Conservation (phyloP, 2,888 invertebrate genomes). For the Drosophila infuscata region DNA sequence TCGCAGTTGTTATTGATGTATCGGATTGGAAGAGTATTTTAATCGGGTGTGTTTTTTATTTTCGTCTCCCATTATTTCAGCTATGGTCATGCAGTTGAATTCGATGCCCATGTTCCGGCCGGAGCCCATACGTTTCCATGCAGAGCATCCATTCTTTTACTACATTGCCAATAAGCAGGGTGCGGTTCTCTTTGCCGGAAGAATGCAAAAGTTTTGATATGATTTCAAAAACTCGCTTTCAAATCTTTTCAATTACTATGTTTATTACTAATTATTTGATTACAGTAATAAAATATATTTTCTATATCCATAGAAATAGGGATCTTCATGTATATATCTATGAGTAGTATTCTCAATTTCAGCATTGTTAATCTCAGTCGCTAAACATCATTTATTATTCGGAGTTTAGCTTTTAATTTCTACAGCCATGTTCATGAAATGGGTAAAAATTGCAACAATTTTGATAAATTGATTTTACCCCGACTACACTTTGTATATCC, state of each 20-base stretch:
- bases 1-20: not conserved
- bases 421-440: not conserved
- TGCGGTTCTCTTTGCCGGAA: constrained; percentile 57
- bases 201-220: not conserved
- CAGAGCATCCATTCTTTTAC: constrained; percentile 65
- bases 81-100: constrained; percentile 34
- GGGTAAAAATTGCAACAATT: not conserved
- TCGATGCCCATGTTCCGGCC: constrained; percentile 44
- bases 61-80: constrained; percentile 36
- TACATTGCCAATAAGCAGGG: constrained; percentile 44
- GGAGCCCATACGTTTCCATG: constrained; percentile 54
- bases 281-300: not conserved
- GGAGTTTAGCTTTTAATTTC: not conserved
- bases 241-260: not conserved
- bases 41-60: constrained; percentile 30
- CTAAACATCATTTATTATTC: not conserved
- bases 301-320: not conserved
- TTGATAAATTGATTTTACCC: not conserved
- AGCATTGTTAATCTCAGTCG: not conserved
- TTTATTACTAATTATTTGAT: not conserved
- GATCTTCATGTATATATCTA: not conserved
- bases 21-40: constrained; percentile 13
- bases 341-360: not conserved
- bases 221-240: not conserved
- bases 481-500: not conserved